Conservation (phyloP, 2,113 vertebrate species). For the Plotosus lineatus region DNA sequence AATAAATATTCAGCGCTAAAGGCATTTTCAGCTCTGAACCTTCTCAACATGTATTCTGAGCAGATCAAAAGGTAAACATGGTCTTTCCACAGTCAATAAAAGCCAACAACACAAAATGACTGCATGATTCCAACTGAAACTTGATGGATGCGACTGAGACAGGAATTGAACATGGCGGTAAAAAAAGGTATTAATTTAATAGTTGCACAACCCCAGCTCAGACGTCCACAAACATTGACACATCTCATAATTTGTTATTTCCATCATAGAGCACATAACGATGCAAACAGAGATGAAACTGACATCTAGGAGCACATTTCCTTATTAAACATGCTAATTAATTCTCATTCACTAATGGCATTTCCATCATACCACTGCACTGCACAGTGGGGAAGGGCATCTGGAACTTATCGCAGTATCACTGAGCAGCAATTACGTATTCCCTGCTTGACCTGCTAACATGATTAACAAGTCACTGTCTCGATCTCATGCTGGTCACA, state of each 20-base stretch:
- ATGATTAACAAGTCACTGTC: constrained; percentile 60
- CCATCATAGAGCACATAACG: neutral
- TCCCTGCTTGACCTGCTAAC: constrained; percentile 55
- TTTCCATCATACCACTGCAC: constrained; percentile 56
- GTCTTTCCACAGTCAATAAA: neutral
- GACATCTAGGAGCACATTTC: constrained; percentile 42
- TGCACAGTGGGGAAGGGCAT: constrained; percentile 49
- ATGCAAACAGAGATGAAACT: constrained; percentile 5
- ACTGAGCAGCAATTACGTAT: constrained; percentile 57
- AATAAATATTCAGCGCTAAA: neutral
- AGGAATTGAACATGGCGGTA: neutral
- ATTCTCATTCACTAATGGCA: constrained; percentile 67
- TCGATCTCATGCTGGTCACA: constrained; percentile 49
- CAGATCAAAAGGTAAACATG: neutral
- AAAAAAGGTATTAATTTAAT: too few species aligned
- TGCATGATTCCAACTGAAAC: neutral
- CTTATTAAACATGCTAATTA: constrained; percentile 67
- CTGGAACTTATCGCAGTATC: constrained; percentile 36
- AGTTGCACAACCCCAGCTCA: neutral
- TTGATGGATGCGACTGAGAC: neutral
- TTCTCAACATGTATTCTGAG: neutral
- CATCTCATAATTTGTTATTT: neutral
- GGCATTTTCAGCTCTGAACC: neutral
- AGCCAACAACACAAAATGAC: neutral
- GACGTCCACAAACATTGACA: neutral